Evolutionary conservation across 2,113 vertebrate genomes (phyloP), one percentile per base, ranked within the genome.

Genomic region (Neodon shergylaensis): DNA sequence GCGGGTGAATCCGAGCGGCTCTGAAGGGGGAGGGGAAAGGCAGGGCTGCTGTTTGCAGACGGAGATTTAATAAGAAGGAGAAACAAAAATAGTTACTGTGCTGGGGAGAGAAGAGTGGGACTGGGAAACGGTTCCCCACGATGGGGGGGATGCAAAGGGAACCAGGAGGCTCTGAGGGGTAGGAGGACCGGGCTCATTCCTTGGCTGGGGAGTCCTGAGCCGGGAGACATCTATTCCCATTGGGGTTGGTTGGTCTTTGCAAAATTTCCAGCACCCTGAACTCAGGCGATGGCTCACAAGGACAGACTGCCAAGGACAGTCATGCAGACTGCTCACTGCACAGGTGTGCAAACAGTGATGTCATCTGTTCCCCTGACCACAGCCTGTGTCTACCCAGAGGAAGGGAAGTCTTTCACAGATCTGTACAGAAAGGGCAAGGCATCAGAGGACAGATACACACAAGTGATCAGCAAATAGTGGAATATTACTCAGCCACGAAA

Each of bases 41-140:
- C 81, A 74, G 72, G 39, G 39, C 24, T 65, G 58, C 54, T 83
- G 97, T 98, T 97, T 97, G 97, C 96, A 90, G 96, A 98, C 93
- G 95, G 95, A 97, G 95, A 98, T 98, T 98, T 98, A 98, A 97
- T 98, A 98, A 98, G 94, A 97, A 97, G 92, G 91, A 65, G 97
- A 97, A 97, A 83, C 97, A 98, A 96, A 98, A 97, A 97, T 97
- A 98, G 97, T 93, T 96, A 76, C 87, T 52, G 90, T 49, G 85
- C 93, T 47, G 39, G 63, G 74, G 92, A 92, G 83, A 76, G 89
- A n/a, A 72, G 44, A 21, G 44, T 7, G 4, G 12, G 39, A 0
- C 28, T 26, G 28, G 39, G 44, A 12, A 72, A 44, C 5, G 17
- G 10, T 3, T 19, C n/a, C 31, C 11, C 14, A 11, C 0, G 28